Conservation (phyloP, 2,888 invertebrate genomes). For the Isoperla grammatica region DNA sequence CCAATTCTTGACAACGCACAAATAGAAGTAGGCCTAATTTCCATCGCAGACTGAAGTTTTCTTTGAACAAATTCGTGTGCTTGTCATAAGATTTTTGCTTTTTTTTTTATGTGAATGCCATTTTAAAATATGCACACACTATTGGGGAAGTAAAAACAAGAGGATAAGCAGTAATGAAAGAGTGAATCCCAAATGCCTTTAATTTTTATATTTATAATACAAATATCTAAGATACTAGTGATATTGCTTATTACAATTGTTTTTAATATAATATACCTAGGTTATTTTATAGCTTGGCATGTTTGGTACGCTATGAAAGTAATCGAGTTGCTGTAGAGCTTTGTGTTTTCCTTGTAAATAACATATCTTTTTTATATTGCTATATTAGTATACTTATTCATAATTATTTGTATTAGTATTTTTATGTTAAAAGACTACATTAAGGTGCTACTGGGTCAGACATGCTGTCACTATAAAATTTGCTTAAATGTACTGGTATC, state of each 20-base stretch:
- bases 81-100: no score
- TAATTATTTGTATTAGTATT: no score
- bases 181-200: constrained; percentile 11
- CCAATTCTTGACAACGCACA: constrained; percentile 35
- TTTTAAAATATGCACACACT: not conserved
- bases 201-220: constrained; percentile 9
- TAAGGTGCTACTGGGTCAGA: constrained; percentile 8
- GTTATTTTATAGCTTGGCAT: constrained; percentile 33
- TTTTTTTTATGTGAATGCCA: constrained; percentile 2
- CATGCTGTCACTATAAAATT: not conserved
- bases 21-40: not conserved
- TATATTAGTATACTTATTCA: not conserved
- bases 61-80: not conserved
- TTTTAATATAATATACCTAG: constrained; percentile 18
- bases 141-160: not conserved
- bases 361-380: not conserved
- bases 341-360: constrained; percentile 22
- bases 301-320: constrained; percentile 34
- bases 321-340: constrained; percentile 9
- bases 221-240: constrained; percentile 5
- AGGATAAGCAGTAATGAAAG: not conserved
- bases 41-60: constrained; percentile 3
- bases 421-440: not conserved
- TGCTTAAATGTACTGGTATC: not conserved
- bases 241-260: not conserved